phyloP scores from a whole-genome alignment of 2,113 vertebrate genomes.

The Sinocyclocheilus grahami region DNA sequence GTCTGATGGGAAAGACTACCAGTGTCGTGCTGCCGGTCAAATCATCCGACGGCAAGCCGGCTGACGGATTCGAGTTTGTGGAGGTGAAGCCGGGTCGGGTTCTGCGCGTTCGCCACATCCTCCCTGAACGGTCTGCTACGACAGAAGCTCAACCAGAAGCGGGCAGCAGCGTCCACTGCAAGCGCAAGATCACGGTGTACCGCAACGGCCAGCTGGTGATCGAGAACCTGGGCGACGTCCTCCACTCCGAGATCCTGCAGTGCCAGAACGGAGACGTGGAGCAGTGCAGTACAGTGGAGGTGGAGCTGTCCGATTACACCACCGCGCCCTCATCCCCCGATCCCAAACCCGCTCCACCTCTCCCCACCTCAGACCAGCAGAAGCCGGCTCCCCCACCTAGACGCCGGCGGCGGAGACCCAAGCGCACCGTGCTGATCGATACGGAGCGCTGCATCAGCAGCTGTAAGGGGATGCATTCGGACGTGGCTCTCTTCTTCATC shows the following conservation, averaged over 20 bases:
- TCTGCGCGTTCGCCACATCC: conserved; percentile 83
- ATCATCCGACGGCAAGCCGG: conserved; percentile 75
- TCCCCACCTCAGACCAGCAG: conserved; percentile 48
- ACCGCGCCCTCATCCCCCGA: conserved; percentile 69
- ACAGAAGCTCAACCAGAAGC: conserved; percentile 58
- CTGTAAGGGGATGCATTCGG: conserved; percentile 87
- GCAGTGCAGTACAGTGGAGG: conserved; percentile 79
- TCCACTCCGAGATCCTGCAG: conserved; percentile 85
- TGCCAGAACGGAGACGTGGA: conserved; percentile 82
- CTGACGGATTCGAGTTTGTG: conserved; percentile 89
- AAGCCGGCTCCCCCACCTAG: conserved; percentile 73
- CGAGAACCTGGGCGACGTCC: conserved; percentile 88
- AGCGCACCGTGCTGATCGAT: conserved; percentile 87
- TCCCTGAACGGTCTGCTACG: conserved; percentile 67
- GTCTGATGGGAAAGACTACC: conserved; percentile 85
- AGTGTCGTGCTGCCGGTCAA: conserved; percentile 88
- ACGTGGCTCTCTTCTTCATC: conserved; percentile 94
- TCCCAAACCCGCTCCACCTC: conserved; percentile 62
- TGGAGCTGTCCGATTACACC: conserved; percentile 80
- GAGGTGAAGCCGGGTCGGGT: conserved; percentile 94
- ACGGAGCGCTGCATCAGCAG: conserved; percentile 87
- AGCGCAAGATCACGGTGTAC: conserved; percentile 91
- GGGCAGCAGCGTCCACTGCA: conserved; percentile 80
- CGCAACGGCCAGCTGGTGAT: conserved; percentile 93
- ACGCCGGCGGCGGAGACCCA: conserved; percentile 82